Conservation (phyloP, 2,888 invertebrate species). For the Eucriotettix oculatus region DNA sequence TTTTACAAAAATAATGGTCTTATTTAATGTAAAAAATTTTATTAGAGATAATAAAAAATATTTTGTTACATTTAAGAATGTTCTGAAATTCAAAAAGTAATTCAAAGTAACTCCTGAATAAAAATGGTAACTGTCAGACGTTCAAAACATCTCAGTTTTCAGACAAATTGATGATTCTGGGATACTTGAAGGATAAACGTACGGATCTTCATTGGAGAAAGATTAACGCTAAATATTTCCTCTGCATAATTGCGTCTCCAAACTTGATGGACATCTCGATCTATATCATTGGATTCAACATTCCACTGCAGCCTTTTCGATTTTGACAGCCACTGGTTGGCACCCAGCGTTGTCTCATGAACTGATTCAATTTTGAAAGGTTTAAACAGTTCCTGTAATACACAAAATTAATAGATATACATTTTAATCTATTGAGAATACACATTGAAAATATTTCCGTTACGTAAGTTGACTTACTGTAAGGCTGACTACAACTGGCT, state of each 20-base stretch:
- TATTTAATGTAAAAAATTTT: too few relatives aligned
- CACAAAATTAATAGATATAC: not conserved
- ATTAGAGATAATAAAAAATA: too few relatives aligned
- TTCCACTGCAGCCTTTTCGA: slow-evolving; percentile 36
- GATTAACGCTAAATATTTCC: slow-evolving; percentile 27
- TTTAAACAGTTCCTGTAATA: slow-evolving; percentile 34
- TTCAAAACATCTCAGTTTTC: too few relatives aligned
- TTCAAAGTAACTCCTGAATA: too few relatives aligned
- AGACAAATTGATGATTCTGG: too few relatives aligned
- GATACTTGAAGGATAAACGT: slow-evolving; percentile 37
- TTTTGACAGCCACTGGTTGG: slow-evolving; percentile 43
- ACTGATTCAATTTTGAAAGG: slow-evolving; percentile 34
- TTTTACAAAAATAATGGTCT: too few relatives aligned
- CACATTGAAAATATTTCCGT: too few relatives aligned
- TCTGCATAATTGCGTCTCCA: slow-evolving; percentile 7
- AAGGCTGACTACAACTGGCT: slow-evolving; percentile 37
- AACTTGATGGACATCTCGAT: slow-evolving; percentile 9
- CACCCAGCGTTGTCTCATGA: slow-evolving; percentile 51
- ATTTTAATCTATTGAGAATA: too few relatives aligned
- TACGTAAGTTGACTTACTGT: slow-evolving; percentile 20
- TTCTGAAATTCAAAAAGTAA: too few relatives aligned
- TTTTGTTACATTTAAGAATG: too few relatives aligned
- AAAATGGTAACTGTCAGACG: too few relatives aligned
- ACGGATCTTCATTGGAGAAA: slow-evolving; percentile 56
- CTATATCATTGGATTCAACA: slow-evolving; percentile 21